These are phyloP conservation scores for Philopotamus ludificatus DNA, from an alignment of 1,140 invertebrate genomes.

Conservation along the genomic window DNA sequence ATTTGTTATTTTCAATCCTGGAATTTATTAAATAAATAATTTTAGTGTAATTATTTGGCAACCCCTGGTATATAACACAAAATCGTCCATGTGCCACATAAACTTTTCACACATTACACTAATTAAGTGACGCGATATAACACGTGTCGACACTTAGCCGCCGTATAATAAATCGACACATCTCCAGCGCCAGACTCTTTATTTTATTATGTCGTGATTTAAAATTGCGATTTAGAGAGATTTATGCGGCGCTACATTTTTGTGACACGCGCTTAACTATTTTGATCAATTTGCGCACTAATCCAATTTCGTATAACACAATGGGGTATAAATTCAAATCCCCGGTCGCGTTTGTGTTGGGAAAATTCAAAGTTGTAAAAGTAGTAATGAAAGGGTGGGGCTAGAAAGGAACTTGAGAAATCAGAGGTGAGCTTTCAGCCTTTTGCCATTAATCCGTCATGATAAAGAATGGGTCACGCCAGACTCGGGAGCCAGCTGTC, in stretches of 20 bases:
- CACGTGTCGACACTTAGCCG: constrained; percentile 11
- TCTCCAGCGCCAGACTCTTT: constrained; percentile 28
- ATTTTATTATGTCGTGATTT: too few relatives aligned
- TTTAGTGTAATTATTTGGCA: too few relatives aligned
- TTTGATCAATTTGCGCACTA: too few relatives aligned
- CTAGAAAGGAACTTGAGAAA: constrained; percentile 19
- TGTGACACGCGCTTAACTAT: too few relatives aligned
- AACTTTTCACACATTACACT: background rate
- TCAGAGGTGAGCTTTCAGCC: constrained; percentile 24
- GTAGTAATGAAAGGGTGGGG: background rate
- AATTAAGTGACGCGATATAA: background rate
- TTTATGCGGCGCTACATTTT: too few relatives aligned
- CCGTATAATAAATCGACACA: constrained; percentile 25
- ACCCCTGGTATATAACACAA: too few relatives aligned
- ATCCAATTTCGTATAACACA: background rate
- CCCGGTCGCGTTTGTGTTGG: background rate
- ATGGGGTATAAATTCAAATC: background rate
- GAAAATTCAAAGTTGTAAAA: background rate
- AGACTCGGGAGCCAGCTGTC: constrained; percentile 1
- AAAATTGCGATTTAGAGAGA: too few relatives aligned
- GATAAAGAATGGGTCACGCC: constrained; percentile 27
- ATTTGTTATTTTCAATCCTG: too few relatives aligned
- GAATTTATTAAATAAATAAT: too few relatives aligned
- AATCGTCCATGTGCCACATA: background rate
- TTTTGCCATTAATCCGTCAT: constrained; percentile 25